phyloP scores from a whole-genome alignment of 2,888 invertebrate species.

The Troglohyphantes excavatus region DNA sequence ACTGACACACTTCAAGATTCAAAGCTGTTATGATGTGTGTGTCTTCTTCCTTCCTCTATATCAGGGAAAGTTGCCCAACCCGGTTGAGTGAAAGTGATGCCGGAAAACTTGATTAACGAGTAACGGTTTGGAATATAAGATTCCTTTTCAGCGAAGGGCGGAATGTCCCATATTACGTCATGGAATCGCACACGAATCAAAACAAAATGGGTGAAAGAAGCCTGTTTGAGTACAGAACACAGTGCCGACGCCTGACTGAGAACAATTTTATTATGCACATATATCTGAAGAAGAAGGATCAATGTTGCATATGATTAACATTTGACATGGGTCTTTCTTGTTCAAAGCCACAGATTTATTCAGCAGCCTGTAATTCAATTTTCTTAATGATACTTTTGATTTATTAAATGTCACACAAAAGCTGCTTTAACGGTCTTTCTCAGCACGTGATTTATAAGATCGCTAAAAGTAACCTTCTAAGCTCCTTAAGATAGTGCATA shows the following conservation, averaged over 20 bases:
- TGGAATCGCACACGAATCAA: not conserved
- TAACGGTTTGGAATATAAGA: not conserved
- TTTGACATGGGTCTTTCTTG: no score
- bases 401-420: no score
- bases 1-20: constrained; percentile 33
- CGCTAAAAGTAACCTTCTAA: no score
- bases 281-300: no score
- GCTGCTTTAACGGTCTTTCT: no score
- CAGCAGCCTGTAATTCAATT: not conserved
- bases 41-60: not conserved
- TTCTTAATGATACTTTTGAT: constrained; percentile 10
- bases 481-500: no score
- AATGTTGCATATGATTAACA: no score
- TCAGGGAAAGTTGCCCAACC: constrained; percentile 18
- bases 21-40: not conserved
- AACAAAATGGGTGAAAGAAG: not conserved
- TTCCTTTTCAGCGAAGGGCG: not conserved
- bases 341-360: not conserved
- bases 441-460: no score
- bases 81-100: not conserved
- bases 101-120: not conserved
- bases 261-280: no score
- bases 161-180: not conserved
- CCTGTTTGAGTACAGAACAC: not conserved
- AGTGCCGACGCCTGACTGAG: no score